Percentiles rank a stretch among this genome's conserved stretches.
Evolutionary conservation across 2,113 vertebrate genomes (phyloP).

Genomic region (Paradoxurus hermaphroditus): DNA sequence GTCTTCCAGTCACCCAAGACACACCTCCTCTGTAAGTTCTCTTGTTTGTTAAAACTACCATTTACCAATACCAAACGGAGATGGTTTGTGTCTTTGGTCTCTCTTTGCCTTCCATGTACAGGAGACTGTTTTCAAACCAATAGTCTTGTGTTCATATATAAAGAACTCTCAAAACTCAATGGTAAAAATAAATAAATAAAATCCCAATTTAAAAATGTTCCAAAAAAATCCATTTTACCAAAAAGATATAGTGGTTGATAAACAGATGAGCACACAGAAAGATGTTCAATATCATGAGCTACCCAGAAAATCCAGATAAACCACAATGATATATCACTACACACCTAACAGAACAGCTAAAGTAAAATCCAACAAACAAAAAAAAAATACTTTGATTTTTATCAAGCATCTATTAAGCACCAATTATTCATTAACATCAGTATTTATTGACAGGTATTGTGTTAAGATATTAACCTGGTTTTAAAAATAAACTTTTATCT

Average conservation of each 20-base stretch:
- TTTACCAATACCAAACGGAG: background rate
- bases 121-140: background rate
- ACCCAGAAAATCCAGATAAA: background rate
- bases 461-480: background rate
- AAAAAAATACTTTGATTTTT: background rate
- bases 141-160: background rate
- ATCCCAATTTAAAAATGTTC: background rate
- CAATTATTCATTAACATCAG: background rate
- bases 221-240: background rate
- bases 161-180: background rate
- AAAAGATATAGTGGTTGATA: background rate
- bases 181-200: background rate
- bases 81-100: background rate
- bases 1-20: background rate
- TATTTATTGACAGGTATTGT: background rate
- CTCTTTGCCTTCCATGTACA: background rate
- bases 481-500: constrained; percentile 7
- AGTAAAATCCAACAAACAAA: background rate
- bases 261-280: background rate
- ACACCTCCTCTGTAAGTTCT: background rate
- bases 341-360: background rate
- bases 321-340: background rate
- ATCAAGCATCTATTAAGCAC: background rate
- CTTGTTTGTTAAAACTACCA: background rate
- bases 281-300: background rate